A percentile compares a stretch with the other conserved stretches of the same genome.
Evolutionary conservation across 2,797 vertebrate species (phyloP).

Genomic region (Danio aesculapii): DNA sequence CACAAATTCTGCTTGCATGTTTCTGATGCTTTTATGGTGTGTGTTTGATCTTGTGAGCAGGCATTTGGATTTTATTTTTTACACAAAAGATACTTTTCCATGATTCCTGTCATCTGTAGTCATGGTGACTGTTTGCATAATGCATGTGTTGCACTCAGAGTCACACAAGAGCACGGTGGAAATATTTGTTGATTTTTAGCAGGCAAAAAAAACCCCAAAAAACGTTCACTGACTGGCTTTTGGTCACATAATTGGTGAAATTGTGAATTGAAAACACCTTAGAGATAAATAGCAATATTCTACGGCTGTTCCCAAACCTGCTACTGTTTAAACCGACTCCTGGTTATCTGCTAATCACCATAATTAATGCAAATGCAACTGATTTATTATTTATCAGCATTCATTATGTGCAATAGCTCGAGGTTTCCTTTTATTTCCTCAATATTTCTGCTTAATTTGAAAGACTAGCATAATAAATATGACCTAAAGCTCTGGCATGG

Average conservation of each 20-base stretch:
- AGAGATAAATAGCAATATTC: background rate
- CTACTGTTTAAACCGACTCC: background rate
- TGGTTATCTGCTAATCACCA: background rate
- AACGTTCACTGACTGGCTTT: background rate
- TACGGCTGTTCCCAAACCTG: background rate
- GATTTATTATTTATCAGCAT: constrained; percentile 14
- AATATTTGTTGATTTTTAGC: constrained; percentile 26
- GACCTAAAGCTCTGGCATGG: background rate
- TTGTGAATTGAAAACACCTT: background rate
- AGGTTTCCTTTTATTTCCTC: background rate
- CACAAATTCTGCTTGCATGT: background rate
- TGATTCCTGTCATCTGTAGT: constrained; percentile 30
- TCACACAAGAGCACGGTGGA: background rate
- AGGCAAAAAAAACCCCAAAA: background rate
- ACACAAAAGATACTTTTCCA: background rate
- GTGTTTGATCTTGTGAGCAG: background rate
- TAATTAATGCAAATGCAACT: constrained; percentile 9
- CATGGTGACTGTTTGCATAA: constrained; percentile 52
- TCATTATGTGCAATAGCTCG: background rate
- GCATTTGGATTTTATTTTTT: background rate
- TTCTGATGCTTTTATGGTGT: background rate
- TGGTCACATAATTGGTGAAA: background rate
- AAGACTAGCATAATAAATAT: background rate
- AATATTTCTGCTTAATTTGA: constrained; percentile 4
- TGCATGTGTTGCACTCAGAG: constrained; percentile 1